Evolutionary conservation across 1,140 invertebrate species (phyloP), one percentile per base, ranked within the genome.

Genomic region (Pogonognathellus flavescens): DNA sequence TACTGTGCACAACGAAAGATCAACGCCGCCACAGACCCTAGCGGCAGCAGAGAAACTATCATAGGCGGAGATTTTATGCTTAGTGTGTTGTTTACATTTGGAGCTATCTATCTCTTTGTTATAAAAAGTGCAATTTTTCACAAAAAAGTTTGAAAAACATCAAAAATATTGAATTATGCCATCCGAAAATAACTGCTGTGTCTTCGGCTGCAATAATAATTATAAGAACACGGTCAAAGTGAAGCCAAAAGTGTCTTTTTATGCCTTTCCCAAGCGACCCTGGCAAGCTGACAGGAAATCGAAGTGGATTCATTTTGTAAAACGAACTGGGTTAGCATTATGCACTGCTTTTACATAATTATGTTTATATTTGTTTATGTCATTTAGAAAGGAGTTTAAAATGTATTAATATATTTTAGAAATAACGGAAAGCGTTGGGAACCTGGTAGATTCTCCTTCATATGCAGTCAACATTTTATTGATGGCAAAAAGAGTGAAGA

Each of bases 401-500:
- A 55, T 55, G 2, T 55, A 55, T 14, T 55, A 5, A 5, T 55
- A 14, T 41, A 41, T 41, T 41, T 3, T 16, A 55, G 53, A 16
- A 14, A 3, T 3, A 10, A 55, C 16, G 53, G 53, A 16, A 55
- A 55, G 53, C 2, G 11, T 11, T 80, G 72, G 72, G 9, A 41
- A 25, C 72, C 72, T 18, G 31, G 8, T 1, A 50, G 7, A 41
- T 13, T 13, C 6, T 80, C 72, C 7, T 50, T 41, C 7, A 80
- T 80, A 9, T 80, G 72, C 62, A 70, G 72, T 80, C 72, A 80
- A n/a, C 72, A 80, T 50, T 80, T 80, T 80, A 50, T 80, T 18
- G 72, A 25, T 22, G 72, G 22, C 13, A 50, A 16, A 6, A 80
- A 80, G 41, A 80, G 72, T 80, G 72, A 80, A 14, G 8, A 80